Evolutionary conservation across 2,888 invertebrate genomes (phyloP), one percentile per base, ranked within the genome.

Genomic region (Meiosimyza decipiens): DNA sequence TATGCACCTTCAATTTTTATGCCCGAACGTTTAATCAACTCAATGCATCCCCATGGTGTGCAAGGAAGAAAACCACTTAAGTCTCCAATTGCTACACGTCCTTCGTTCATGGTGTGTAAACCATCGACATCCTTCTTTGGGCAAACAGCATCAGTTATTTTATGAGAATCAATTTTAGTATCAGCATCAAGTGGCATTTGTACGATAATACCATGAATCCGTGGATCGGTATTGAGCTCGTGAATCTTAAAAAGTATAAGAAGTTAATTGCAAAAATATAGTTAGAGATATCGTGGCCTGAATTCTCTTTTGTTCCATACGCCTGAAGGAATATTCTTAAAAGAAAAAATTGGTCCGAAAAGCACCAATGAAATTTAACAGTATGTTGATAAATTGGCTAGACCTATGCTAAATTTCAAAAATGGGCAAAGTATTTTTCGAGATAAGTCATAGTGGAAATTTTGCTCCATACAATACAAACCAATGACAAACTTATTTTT

Each of bases 111-210:
- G 1, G 96, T 95, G 84, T 96, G 95, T 71, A 98, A 88, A 0
- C 97, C 98, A 87, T 98, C 98, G 18, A 98, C 97, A 89, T 98
- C 98, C 88, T 99, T 99, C 62, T 91, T 90, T 0, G 97, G 94
- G 0, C 91, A 91, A 6, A 99, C 97, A 6, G 93, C 88, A 83
- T 99, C 96, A 0, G 97, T 95, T 80, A 98, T 90, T 71, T 93
- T 89, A 85, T 95, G 93, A 0, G 95, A 91, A 88, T 99, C 94
- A 76, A 99, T 97, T 79, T 90, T 84, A 80, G 92, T 91, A 0
- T 90, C 91, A 50, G 93, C 91, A 85, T 99, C 99, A 74, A 99
- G 88, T 0, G 99, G 99, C 93, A 96, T 95, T 89, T 98, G 98
- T 1, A 98, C 96, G 79, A 98, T 97, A 82, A 98, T 97, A 70